Evolutionary conservation across 2,888 invertebrate genomes (phyloP).

Genomic region (Uropetala carovei): DNA sequence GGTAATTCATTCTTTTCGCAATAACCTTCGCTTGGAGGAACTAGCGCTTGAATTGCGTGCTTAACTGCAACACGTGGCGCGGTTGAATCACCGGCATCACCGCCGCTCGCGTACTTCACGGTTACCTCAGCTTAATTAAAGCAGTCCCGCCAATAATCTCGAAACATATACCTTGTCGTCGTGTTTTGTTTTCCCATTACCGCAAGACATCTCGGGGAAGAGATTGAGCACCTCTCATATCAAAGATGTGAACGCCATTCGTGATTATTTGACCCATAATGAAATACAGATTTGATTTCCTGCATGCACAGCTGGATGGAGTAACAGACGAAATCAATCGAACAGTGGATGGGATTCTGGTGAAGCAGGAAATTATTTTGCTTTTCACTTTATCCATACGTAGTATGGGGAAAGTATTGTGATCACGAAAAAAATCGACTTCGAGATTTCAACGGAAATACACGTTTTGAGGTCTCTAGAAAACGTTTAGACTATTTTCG

Average conservation of each 20-base stretch:
- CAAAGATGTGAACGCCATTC: neutral
- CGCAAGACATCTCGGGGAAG: neutral
- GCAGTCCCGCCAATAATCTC: neutral
- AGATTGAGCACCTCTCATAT: neutral
- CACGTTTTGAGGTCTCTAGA: too few species aligned
- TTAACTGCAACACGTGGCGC: neutral
- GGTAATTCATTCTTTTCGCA: neutral
- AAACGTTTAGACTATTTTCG: too few species aligned
- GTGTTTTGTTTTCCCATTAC: neutral
- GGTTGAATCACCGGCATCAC: neutral
- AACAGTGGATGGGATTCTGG: neutral
- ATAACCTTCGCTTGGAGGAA: neutral
- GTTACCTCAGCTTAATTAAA: slow-evolving; percentile 3
- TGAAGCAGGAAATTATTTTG: neutral
- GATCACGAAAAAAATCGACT: too few species aligned
- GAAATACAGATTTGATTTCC: neutral
- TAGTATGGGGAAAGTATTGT: too few species aligned
- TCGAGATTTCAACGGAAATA: too few species aligned
- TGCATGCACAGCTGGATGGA: neutral
- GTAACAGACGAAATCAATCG: neutral
- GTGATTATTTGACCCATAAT: neutral
- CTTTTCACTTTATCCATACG: too few species aligned
- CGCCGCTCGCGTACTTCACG: neutral
- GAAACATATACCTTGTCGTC: neutral
- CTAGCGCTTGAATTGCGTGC: neutral